These are phyloP conservation scores for Phragmatobia fuliginosa DNA, from an alignment of 2,888 invertebrate genomes.

Conservation along the genomic window DNA sequence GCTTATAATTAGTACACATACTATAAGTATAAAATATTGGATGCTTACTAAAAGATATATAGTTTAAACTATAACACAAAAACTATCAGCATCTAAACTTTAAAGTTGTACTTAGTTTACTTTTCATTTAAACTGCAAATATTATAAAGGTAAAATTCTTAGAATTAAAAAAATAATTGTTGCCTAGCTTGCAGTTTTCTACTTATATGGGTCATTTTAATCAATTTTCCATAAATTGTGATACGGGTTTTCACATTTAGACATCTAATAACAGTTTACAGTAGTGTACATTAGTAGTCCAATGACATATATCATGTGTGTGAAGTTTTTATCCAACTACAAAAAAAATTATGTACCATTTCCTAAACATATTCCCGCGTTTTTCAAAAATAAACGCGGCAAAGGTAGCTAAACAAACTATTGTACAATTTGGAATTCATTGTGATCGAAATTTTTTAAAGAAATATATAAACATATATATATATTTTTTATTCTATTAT, in stretches of 20 bases:
- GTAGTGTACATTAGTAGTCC: too few relatives aligned
- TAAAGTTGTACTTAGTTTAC: background rate
- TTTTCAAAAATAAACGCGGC: background rate
- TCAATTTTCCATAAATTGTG: conserved; percentile 6
- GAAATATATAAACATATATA: background rate
- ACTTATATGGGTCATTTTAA: background rate
- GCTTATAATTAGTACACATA: too few relatives aligned
- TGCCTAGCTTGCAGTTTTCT: background rate
- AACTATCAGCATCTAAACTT: background rate
- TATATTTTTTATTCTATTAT: background rate
- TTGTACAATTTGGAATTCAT: background rate
- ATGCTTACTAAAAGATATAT: background rate
- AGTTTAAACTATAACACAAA: background rate
- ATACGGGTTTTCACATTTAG: conserved; percentile 21
- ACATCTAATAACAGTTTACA: background rate
- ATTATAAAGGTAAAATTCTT: background rate
- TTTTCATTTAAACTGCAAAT: background rate
- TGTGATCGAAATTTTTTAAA: background rate
- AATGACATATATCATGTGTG: too few relatives aligned
- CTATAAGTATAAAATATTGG: too few relatives aligned
- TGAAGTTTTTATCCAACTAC: background rate
- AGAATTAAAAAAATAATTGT: background rate
- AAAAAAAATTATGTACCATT: background rate
- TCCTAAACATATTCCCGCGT: conserved; percentile 5
- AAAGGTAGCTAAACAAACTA: background rate